These are phyloP conservation scores for Rhaphigaster nebulosa DNA, from an alignment of 2,888 invertebrate species.

Conservation along the genomic window DNA sequence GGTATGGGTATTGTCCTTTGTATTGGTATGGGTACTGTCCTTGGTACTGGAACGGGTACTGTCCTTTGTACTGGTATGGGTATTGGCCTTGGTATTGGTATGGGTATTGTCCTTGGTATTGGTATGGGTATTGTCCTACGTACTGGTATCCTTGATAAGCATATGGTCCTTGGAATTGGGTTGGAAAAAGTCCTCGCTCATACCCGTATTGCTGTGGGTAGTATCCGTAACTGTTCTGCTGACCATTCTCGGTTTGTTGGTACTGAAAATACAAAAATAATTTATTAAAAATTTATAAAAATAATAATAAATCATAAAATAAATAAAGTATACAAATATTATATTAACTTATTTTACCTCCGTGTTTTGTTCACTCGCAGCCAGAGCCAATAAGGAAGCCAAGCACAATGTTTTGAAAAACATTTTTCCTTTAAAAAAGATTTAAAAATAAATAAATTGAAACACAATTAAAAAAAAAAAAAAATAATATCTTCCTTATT, in stretches of 20 bases:
- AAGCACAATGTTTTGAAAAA: slow-evolving; percentile 19
- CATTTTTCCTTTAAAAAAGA: neutral
- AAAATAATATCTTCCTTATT: neutral
- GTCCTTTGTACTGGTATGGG: neutral
- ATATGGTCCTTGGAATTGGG: neutral
- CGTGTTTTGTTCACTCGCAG: neutral
- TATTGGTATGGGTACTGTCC: no score
- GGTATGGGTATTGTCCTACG: neutral
- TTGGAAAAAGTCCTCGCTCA: neutral
- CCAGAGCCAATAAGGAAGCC: neutral
- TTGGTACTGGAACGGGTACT: no score
- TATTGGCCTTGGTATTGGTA: neutral
- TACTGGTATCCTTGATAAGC: neutral
- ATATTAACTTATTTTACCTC: neutral
- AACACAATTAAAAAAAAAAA: neutral
- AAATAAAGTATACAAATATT: no score
- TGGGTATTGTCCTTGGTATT: neutral
- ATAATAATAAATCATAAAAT: neutral
- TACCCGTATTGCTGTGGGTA: neutral
- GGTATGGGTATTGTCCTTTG: no score
- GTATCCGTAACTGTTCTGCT: neutral
- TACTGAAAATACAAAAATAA: neutral
- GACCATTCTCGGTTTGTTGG: neutral
- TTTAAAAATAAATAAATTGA: neutral
- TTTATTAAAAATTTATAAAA: neutral